These are phyloP conservation scores for Agelastica alni DNA, from an alignment of 2,888 invertebrate species.

Conservation along the genomic window DNA sequence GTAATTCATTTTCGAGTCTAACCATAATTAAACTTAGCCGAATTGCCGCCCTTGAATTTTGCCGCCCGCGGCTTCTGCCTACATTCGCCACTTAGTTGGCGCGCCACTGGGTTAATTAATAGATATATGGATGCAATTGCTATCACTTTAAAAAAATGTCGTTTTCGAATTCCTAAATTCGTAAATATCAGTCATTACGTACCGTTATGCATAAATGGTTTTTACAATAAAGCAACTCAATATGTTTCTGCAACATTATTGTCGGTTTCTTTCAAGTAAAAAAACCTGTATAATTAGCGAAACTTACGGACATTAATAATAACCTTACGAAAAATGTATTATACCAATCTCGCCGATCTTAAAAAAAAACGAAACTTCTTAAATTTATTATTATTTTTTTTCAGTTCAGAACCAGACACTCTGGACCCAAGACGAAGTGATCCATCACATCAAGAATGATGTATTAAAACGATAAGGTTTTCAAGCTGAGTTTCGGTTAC, in stretches of 20 bases:
- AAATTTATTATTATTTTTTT: constrained; percentile 3
- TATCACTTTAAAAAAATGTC: too few relatives aligned
- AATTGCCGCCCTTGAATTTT: too few relatives aligned
- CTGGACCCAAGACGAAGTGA: constrained; percentile 8
- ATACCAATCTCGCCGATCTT: not conserved
- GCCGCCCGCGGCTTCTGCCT: too few relatives aligned
- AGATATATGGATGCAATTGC: too few relatives aligned
- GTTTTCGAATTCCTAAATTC: too few relatives aligned
- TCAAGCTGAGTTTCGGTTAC: constrained; percentile 7
- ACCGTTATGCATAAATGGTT: too few relatives aligned
- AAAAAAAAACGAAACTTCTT: not conserved
- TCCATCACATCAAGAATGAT: constrained; percentile 15
- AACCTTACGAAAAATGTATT: not conserved
- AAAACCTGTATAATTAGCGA: constrained; percentile 1
- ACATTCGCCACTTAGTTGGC: too few relatives aligned
- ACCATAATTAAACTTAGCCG: too few relatives aligned
- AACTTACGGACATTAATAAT: not conserved
- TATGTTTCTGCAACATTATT: not conserved
- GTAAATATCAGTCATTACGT: too few relatives aligned
- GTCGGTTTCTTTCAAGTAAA: not conserved
- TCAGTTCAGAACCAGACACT: constrained; percentile 1
- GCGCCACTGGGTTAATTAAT: too few relatives aligned
- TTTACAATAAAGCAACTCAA: not conserved
- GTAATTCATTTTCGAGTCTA: too few relatives aligned
- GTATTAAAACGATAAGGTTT: constrained; percentile 12